Base-by-base conservation (phyloP, 2,113 vertebrate species). In the Ellobius talpinus region DNA sequence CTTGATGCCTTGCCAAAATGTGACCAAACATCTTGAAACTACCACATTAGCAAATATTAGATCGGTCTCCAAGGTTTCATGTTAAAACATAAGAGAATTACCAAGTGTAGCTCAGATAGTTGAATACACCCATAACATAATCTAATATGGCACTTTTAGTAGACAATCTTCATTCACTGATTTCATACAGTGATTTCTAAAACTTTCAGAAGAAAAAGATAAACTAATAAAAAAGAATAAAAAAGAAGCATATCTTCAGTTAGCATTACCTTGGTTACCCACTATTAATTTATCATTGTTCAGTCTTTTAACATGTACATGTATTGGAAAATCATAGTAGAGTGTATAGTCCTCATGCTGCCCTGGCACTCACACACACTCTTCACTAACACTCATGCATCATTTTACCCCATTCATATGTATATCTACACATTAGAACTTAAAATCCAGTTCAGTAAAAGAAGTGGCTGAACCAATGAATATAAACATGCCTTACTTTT, bases 81-180 rank as follows among this genome's bases (percentile, higher is more conserved):
- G 84, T 92, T 85, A 63, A 29, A 45, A 88, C 31, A 31, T 79
- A 89, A 55, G 63, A 36, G 65, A 7, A 47, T 39, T 72, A 66
- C 91, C 91, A 84, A 79, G 2, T 52, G 11, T 82, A 68, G 73
- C 5, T 97, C 55, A 95, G 61, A 42, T 94, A 91, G 81, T 26
- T 84, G n/a, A 29, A 26, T 74, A 23, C 3, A 70, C 42, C 47
- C 52, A 42, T 50, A 65, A 79, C 84, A 65, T 14, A 29, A 81
- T 61, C 23, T 36, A 86, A 89, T 50, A 81, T 39, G 86, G 39
- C 1, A 3, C 8, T 70, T 93, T 85, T 79, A 79, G 77, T 85
- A 47, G 29, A 87, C 61, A 31, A 65, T 79, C 82, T 95, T 58
- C 66, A 89, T n/a, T 19, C 17, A 79, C 11, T 39, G 45, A 12